phyloP scores from a whole-genome alignment of 2,888 invertebrate genomes.

The Drosophila incognita region DNA sequence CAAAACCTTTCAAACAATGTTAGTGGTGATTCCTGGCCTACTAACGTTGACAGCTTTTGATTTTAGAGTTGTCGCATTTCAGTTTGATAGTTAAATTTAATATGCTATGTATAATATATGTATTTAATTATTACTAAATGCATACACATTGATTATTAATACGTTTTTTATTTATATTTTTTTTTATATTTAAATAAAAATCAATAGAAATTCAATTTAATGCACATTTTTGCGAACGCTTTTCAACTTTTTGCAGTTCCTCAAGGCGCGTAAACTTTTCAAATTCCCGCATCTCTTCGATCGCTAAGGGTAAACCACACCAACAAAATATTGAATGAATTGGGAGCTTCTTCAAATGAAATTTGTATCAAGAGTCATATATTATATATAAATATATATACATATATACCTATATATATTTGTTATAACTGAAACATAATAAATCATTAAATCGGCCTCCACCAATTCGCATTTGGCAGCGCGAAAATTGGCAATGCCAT shows the following conservation, averaged over 20 bases:
- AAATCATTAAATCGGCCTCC: constrained; percentile 28
- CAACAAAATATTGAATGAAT: not conserved
- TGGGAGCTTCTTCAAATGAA: not conserved
- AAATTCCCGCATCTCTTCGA: constrained; percentile 61
- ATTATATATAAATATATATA: not conserved
- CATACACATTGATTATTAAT: constrained; percentile 37
- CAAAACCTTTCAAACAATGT: too few species aligned
- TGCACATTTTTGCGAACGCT: constrained; percentile 5
- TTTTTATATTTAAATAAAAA: constrained; percentile 56
- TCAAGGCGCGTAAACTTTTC: constrained; percentile 61
- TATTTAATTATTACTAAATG: constrained; percentile 44
- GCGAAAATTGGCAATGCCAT: constrained; percentile 16
- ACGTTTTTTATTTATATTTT: constrained; percentile 13
- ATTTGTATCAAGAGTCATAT: constrained; percentile 11
- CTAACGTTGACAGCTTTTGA: too few species aligned
- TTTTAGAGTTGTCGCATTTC: too few species aligned
- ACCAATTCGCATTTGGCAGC: constrained; percentile 24
- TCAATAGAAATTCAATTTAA: constrained; percentile 31
- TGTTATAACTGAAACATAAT: constrained; percentile 29
- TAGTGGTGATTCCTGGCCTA: too few species aligned
- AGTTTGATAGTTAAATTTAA: constrained; percentile 44
- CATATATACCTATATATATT: constrained; percentile 3
- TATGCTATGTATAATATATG: constrained; percentile 31
- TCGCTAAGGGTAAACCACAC: constrained; percentile 39
- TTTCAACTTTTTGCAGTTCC: constrained; percentile 56